These are phyloP conservation scores for Ormia ochracea DNA, from an alignment of 2,888 invertebrate genomes.

Conservation along the genomic window DNA sequence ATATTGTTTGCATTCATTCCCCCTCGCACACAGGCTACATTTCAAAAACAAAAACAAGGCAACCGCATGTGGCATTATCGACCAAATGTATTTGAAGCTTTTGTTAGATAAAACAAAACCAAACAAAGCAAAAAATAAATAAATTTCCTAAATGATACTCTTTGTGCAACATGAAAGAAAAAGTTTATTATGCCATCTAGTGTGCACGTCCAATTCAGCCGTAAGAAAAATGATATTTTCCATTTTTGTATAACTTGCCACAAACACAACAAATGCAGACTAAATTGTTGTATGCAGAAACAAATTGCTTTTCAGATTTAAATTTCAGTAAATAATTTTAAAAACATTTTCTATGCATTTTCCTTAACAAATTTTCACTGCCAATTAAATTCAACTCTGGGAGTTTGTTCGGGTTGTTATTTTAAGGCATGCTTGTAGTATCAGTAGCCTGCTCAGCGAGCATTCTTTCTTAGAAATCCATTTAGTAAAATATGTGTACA, in stretches of 20 bases:
- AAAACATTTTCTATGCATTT: neutral
- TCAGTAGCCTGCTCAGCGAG: neutral
- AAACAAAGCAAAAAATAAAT: neutral
- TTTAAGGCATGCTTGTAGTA: neutral
- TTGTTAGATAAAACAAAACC: slow-evolving; percentile 27
- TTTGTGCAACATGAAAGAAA: slow-evolving; percentile 4
- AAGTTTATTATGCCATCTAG: neutral
- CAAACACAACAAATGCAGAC: neutral
- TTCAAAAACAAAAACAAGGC: slow-evolving; percentile 46
- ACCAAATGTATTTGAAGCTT: slow-evolving; percentile 45
- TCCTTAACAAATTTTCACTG: neutral
- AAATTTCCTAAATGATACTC: slow-evolving; percentile 23
- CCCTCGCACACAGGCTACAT: slow-evolving; percentile 24
- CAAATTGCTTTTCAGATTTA: neutral
- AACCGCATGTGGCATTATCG: slow-evolving; percentile 56
- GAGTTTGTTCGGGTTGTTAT: neutral
- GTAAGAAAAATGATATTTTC: slow-evolving; percentile 5
- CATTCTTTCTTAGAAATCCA: too few relatives aligned
- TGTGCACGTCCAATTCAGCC: slow-evolving; percentile 11
- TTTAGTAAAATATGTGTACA: too few relatives aligned
- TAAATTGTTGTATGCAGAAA: neutral
- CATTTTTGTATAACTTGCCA: slow-evolving; percentile 15
- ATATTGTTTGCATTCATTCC: slow-evolving; percentile 40
- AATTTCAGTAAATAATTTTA: slow-evolving; percentile 3
- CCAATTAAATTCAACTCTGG: neutral